These are phyloP conservation scores for Trypoxylus dichotomus DNA, from an alignment of 1,140 invertebrate species.

Conservation along the genomic window DNA sequence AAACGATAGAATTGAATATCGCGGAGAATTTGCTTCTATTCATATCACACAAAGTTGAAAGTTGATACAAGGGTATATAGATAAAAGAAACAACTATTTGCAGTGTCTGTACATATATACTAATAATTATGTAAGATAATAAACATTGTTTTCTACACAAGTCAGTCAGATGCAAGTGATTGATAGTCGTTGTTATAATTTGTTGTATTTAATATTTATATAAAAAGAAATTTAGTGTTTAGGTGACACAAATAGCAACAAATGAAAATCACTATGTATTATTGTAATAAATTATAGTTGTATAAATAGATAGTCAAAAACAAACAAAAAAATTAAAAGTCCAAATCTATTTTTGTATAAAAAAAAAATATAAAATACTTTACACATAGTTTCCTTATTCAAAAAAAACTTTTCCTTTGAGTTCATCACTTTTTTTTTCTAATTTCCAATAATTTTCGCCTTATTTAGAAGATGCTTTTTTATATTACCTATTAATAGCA, in stretches of 20 bases:
- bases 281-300: background rate
- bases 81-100: conserved; percentile 1
- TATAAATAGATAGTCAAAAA: conserved; percentile 6
- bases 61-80: background rate
- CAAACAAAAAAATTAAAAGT: background rate
- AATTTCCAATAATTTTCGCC: background rate
- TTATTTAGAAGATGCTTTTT: background rate
- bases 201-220: conserved; percentile 26
- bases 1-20: background rate
- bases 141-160: conserved; percentile 14
- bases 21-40: background rate
- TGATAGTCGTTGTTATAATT: conserved; percentile 10
- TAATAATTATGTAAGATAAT: background rate
- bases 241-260: background rate
- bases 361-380: background rate
- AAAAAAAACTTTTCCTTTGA: background rate
- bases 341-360: conserved; percentile 21
- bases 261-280: background rate
- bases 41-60: conserved; percentile 12
- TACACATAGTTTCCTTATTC: background rate
- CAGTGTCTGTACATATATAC: background rate
- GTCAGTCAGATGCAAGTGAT: background rate
- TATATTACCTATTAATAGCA: background rate
- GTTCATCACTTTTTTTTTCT: background rate
- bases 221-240: background rate